phyloP scores from a whole-genome alignment of 2,113 vertebrate genomes.

The Chaenogobius annularis region DNA sequence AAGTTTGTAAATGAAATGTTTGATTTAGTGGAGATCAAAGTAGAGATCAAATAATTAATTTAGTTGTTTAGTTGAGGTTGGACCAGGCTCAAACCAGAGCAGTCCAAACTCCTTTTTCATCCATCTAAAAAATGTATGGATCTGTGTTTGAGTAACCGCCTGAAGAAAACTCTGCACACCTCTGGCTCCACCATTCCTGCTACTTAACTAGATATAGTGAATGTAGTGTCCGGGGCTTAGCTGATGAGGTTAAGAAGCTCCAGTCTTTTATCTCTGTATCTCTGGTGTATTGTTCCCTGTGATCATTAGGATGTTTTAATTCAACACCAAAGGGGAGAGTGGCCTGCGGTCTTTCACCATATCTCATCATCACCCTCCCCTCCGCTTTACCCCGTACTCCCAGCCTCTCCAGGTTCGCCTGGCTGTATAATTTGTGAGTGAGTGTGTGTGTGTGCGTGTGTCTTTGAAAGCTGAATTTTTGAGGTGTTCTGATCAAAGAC shows the following conservation, averaged over 20 bases:
- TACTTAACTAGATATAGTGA: slow-evolving; percentile 13
- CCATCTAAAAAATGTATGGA: neutral
- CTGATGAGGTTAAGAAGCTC: slow-evolving; percentile 4
- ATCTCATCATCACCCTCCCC: slow-evolving; percentile 56
- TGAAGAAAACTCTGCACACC: neutral
- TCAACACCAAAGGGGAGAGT: slow-evolving; percentile 63
- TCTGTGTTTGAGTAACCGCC: neutral
- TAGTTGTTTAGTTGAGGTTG: too few relatives aligned
- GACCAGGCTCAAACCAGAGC: too few relatives aligned
- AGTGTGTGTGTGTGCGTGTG: slow-evolving; percentile 14
- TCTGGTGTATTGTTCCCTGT: slow-evolving; percentile 43
- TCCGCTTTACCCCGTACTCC: slow-evolving; percentile 30
- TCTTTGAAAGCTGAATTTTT: slow-evolving; percentile 34
- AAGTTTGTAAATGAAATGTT: too few relatives aligned
- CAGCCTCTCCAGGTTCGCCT: slow-evolving; percentile 38
- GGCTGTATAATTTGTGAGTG: neutral
- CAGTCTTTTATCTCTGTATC: slow-evolving; percentile 34
- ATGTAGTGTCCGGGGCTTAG: slow-evolving; percentile 9
- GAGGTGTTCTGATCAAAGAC: slow-evolving; percentile 66
- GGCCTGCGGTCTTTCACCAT: slow-evolving; percentile 57
- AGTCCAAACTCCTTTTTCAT: too few relatives aligned
- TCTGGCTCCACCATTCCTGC: neutral
- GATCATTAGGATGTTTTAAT: slow-evolving; percentile 76
- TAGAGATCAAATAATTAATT: too few relatives aligned
- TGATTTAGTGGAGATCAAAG: too few relatives aligned